A percentile compares a stretch with the other conserved stretches of the same genome.
phyloP scores from a whole-genome alignment of 2,113 vertebrate species.

The Chaenocephalus aceratus region DNA sequence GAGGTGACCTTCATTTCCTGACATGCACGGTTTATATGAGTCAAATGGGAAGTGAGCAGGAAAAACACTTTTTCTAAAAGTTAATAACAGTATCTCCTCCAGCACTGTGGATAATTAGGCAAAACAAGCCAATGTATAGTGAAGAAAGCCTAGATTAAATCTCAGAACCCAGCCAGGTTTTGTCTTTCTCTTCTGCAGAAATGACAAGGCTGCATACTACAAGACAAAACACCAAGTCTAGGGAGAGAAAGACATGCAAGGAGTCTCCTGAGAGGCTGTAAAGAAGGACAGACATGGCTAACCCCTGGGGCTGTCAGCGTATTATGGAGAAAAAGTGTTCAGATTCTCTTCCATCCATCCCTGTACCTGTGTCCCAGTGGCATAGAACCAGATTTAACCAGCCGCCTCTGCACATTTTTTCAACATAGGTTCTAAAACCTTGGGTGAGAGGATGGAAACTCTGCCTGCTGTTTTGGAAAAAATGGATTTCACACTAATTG shows the following conservation, averaged over 20 bases:
- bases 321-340: conserved; percentile 29
- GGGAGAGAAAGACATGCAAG: conserved; percentile 2
- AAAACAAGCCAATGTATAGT: not conserved
- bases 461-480: not conserved
- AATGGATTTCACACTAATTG: not conserved
- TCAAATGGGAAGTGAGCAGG: conserved; percentile 38
- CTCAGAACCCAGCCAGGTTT: conserved; percentile 9
- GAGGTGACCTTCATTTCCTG: conserved; percentile 63
- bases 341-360: not conserved
- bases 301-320: conserved; percentile 14
- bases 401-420: not conserved
- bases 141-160: conserved; percentile 12
- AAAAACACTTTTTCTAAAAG: not conserved
- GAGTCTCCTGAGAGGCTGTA: conserved; percentile 34
- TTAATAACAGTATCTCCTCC: conserved; percentile 6
- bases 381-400: conserved; percentile 20
- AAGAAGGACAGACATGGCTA: conserved; percentile 25
- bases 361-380: not conserved
- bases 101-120: not conserved
- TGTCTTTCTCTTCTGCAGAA: not conserved
- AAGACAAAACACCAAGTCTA: not conserved
- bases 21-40: conserved; percentile 46
- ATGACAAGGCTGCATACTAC: not conserved
- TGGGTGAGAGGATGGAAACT: not conserved
- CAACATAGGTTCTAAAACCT: not conserved